Evolutionary conservation across 2,888 invertebrate genomes (phyloP).

Genomic region (Netelia virgata): DNA sequence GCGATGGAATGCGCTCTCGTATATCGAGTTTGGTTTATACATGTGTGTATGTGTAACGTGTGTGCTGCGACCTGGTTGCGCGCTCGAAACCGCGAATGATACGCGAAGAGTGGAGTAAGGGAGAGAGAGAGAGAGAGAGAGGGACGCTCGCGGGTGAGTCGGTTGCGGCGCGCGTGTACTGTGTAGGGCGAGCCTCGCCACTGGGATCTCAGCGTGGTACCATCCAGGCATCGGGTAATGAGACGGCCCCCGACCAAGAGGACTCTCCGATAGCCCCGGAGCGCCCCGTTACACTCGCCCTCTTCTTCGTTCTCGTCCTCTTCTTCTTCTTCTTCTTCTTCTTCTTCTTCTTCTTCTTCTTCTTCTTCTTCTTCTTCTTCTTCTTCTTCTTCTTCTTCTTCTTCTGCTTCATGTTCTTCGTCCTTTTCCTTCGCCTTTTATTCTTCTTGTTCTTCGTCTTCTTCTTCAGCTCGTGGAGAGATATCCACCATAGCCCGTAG

Average conservation of each 20-base stretch:
- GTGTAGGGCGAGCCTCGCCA: constrained; percentile 70
- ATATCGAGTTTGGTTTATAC: constrained; percentile 36
- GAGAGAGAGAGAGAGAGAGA: no score
- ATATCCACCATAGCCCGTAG: constrained; percentile 68
- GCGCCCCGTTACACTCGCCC: constrained; percentile 74
- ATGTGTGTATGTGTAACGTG: background rate
- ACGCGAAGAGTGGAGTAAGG: constrained; percentile 56
- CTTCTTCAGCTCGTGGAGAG: background rate
- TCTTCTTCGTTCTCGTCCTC: constrained; percentile 27
- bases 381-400: no score
- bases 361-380: no score
- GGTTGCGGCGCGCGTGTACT: constrained; percentile 56
- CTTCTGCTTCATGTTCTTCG: no score
- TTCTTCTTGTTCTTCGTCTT: no score
- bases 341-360: no score
- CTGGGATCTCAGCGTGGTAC: constrained; percentile 83
- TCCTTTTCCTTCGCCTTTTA: no score
- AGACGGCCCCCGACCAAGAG: constrained; percentile 85
- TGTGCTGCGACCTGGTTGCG: constrained; percentile 16
- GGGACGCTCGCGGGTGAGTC: constrained; percentile 33
- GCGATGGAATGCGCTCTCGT: constrained; percentile 50
- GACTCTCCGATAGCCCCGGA: constrained; percentile 77
- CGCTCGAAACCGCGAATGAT: constrained; percentile 72
- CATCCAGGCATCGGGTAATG: constrained; percentile 82
- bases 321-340: background rate